Conservation (phyloP, 1,140 invertebrate species). For the Cydia pomonella region DNA sequence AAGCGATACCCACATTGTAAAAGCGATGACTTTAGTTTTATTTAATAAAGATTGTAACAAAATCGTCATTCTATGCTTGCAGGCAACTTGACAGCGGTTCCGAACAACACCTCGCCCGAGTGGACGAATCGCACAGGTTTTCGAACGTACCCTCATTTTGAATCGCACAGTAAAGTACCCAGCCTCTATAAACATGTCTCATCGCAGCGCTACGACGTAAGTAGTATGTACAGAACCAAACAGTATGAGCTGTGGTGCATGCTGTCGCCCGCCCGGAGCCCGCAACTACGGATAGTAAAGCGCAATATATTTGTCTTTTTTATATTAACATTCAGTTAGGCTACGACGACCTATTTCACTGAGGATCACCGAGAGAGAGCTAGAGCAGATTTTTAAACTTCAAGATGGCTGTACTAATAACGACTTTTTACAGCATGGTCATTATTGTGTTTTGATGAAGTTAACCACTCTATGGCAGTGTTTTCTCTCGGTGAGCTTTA, state of each 20-base stretch:
- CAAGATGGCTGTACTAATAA: too few species aligned
- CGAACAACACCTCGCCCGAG: neutral
- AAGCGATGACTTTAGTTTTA: too few species aligned
- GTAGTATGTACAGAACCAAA: conserved; percentile 45
- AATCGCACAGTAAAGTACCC: conserved; percentile 7
- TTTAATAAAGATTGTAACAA: neutral
- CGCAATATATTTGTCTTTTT: neutral
- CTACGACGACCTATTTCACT: too few species aligned
- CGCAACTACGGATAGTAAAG: neutral
- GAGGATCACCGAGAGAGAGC: too few species aligned
- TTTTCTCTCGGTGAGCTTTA: too few species aligned
- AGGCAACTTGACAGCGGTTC: neutral
- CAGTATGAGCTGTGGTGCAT: conserved; percentile 42
- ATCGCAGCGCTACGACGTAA: conserved; percentile 35
- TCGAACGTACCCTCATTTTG: neutral
- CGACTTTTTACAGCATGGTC: too few species aligned
- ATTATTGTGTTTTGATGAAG: too few species aligned
- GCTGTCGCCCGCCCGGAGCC: conserved; percentile 31
- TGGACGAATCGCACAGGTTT: too few species aligned
- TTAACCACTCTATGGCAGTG: too few species aligned
- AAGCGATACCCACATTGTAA: too few species aligned
- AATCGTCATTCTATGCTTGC: neutral
- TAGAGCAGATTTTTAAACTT: too few species aligned
- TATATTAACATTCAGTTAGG: neutral
- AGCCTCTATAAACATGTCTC: conserved; percentile 14